These are phyloP conservation scores for Gallinago paraguaiae DNA, from an alignment of 2,113 vertebrate genomes.

Conservation along the genomic window DNA sequence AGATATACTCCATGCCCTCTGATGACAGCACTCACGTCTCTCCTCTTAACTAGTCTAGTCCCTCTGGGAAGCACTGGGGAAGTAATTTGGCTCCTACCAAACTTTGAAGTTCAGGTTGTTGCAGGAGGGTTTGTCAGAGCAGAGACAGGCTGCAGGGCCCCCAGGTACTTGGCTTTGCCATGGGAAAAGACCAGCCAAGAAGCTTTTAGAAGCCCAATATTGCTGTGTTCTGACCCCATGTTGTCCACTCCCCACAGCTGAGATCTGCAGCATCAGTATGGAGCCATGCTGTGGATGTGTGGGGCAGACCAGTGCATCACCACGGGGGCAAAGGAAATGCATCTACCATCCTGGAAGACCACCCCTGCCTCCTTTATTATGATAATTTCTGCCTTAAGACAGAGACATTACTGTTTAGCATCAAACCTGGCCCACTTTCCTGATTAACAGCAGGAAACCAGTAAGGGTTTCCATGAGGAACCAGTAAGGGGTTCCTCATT, in stretches of 20 bases:
- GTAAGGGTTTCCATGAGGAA: not conserved
- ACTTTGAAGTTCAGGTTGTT: slow-evolving; percentile 43
- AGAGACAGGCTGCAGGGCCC: not conserved
- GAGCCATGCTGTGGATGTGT: accelerated
- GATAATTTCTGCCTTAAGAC: not conserved
- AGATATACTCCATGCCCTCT: not conserved
- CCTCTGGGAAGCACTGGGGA: not conserved
- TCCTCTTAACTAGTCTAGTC: not conserved
- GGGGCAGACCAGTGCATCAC: not conserved
- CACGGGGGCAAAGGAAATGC: not conserved
- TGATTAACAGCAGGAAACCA: not conserved
- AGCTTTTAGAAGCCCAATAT: not conserved
- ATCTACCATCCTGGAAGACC: not conserved
- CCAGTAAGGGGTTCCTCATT: not conserved
- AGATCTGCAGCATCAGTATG: not conserved
- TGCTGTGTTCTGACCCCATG: not conserved
- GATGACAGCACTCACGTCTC: slow-evolving; percentile 23
- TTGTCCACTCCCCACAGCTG: not conserved
- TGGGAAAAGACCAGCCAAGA: not conserved
- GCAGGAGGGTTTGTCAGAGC: not conserved
- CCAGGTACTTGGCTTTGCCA: not conserved
- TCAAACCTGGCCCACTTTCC: not conserved
- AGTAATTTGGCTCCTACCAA: slow-evolving; percentile 12
- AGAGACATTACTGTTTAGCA: not conserved
- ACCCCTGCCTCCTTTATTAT: not conserved